These are phyloP conservation scores for Hirundo rustica DNA, from an alignment of 2,797 vertebrate genomes.

Conservation along the genomic window DNA sequence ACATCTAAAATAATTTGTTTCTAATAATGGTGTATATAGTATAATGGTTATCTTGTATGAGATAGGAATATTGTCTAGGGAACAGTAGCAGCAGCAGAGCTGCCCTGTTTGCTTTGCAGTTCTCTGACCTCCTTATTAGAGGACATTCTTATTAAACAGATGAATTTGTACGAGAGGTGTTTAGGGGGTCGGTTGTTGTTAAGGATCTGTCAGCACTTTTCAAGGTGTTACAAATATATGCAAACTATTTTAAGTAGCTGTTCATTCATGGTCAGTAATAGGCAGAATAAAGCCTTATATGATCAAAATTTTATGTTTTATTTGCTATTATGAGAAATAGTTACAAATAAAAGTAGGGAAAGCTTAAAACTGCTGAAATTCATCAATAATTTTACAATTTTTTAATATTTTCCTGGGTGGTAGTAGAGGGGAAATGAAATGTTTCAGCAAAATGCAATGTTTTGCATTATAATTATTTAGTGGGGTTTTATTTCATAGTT, in stretches of 20 bases:
- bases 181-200: not conserved
- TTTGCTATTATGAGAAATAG: not conserved
- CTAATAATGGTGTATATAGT: not conserved
- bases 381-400: not conserved
- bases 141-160: slow-evolving; percentile 22
- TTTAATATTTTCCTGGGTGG: not conserved
- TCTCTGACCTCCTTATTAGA: slow-evolving; percentile 39
- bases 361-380: not conserved
- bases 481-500: not conserved
- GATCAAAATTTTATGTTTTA: not conserved
- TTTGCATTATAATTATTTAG: not conserved
- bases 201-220: slow-evolving; percentile 3
- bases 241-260: slow-evolving; percentile 1
- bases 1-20: not conserved
- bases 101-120: slow-evolving; percentile 21
- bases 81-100: not conserved
- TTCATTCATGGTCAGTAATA: not conserved
- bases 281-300: not conserved
- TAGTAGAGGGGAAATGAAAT: not conserved
- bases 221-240: not conserved
- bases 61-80: not conserved
- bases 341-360: not conserved
- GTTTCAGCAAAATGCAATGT: not conserved
- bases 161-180: slow-evolving; percentile 2
- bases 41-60: not conserved